These are phyloP conservation scores for Machaerirhynchus nigripectus DNA, from an alignment of 2,113 vertebrate genomes.

Conservation along the genomic window DNA sequence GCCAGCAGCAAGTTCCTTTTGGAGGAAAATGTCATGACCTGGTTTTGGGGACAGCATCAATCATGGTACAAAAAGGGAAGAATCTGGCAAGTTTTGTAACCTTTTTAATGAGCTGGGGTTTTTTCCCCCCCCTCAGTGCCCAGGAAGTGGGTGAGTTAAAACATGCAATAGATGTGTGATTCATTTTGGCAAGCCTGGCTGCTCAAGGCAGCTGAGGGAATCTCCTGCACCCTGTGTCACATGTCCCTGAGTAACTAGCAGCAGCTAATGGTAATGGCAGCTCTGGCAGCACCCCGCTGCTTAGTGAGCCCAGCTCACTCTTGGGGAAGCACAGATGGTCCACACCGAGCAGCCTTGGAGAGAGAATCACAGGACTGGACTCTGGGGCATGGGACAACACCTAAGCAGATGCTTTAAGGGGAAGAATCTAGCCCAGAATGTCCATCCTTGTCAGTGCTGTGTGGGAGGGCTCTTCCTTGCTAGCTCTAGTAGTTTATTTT, in stretches of 20 bases:
- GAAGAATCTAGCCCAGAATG: not conserved
- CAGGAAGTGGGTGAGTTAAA: constrained; percentile 26
- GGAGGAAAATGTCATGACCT: not conserved
- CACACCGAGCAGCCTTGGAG: not conserved
- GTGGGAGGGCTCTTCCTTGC: not conserved
- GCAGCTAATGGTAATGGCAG: not conserved
- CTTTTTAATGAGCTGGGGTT: not conserved
- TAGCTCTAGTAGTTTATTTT: not conserved
- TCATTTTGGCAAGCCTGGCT: not conserved
- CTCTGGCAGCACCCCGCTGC: not conserved
- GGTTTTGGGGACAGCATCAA: not conserved
- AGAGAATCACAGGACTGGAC: not conserved
- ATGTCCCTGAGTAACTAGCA: not conserved
- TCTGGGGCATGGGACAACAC: not conserved
- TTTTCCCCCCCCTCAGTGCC: not conserved
- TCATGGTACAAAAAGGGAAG: not conserved
- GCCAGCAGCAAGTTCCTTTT: not conserved
- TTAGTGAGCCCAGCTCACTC: not conserved
- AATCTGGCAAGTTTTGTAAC: not conserved
- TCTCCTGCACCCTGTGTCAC: not conserved
- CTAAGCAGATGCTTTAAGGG: not conserved
- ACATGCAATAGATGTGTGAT: not conserved
- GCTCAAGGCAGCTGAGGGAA: not conserved
- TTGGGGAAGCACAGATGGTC: not conserved
- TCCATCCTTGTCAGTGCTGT: not conserved